Base-by-base conservation (phyloP, 2,113 vertebrate genomes). In the Taurulus bubalis region DNA sequence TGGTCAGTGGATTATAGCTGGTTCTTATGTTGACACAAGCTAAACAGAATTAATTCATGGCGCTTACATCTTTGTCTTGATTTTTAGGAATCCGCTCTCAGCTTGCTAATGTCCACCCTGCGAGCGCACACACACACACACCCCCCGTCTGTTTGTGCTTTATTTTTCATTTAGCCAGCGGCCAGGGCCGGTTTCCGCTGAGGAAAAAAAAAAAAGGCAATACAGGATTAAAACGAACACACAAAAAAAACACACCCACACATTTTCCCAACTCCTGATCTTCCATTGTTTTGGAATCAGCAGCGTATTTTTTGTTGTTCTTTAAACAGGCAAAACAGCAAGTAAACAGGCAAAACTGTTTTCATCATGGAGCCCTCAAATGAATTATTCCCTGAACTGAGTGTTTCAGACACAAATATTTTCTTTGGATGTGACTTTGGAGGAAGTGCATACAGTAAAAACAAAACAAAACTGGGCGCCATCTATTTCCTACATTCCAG, bases 351-450 rank as follows among this genome's bases (percentile, higher is more conserved):
- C n/a, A 34, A 53, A 77, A 34, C 6, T 6, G 34, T 79, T 86
- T 89, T 83, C 68, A 81, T 88, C 70, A 49, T 4, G 36, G 40
- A 62, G 75, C 68, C 58, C 62, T 12, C 62, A 84, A 82, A 86
- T 85, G 42, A 90, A 88, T 85, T 85, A 83, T 91, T 84, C 83
- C 62, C 75, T 15, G 63, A 85, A 82, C 66, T 72, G 86, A 79
- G 85, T 65, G 55, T 82, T 89, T 85, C 80, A 91, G 90, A 91
- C 89, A 77, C 87, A 90, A 91, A 93, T 92, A 89, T 94, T 93
- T 90, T 93, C 86, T 87, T 92, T 93, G 90, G 87, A 89, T 82
- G 62, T 84, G 85, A 83, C 88, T 49, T 8, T 75, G 62, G 90
- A 67, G 88, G 79, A 90, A 85, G 88, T 71, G 81, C 74, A 79